Base-by-base conservation (phyloP, 2,888 invertebrate species). In the Lordiphosa andalusiaca region DNA sequence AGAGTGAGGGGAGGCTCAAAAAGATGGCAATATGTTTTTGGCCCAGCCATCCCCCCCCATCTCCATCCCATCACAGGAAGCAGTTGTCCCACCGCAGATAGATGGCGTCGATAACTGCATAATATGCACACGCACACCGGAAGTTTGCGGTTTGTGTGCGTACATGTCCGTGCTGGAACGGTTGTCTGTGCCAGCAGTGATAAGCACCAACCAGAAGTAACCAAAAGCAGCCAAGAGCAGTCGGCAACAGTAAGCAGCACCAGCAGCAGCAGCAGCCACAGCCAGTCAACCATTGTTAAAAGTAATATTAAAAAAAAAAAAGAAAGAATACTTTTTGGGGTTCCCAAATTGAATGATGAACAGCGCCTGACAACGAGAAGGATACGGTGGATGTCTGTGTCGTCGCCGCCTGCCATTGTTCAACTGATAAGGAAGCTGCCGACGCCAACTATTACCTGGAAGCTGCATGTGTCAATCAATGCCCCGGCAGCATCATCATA, bases 81-180 rank as follows among this genome's bases (percentile, higher is more conserved):
- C 65, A 68, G 74, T 65, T 72, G 72, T 69, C 68, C 57, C 59
- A 65, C 53, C 68, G 67, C 72, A 78, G 78, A 84, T 82, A 74
- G 68, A 82, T 80, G 72, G 62, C 67, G 52, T 56, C 55, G 84
- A 84, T 82, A 84, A 78, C 73, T 82, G 76, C 75, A 83, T 68
- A 67, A 71, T 76, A 67, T 69, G 73, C 51, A 67, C 67, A 60
- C 48, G 64, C 54, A 47, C 38, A 63, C 40, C 73, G 78, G 76
- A 82, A 66, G 73, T 81, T 69, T 68, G 70, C 70, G 74, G 70
- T 23, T 50, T 33, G 42, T 41, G 36, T 16, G 33, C 41, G 46
- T 41, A 50, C 57, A 36, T 7, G 30, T 30, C 30, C 30, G 30
- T 30, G 30, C 30, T 30, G 30, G 30, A 30, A 10, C 35, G 39